A percentile compares a stretch with the other conserved stretches of the same genome.
Conservation (phyloP, 37 sponge, comb jelly and placozoan species). For the Beroe forskalii region DNA sequence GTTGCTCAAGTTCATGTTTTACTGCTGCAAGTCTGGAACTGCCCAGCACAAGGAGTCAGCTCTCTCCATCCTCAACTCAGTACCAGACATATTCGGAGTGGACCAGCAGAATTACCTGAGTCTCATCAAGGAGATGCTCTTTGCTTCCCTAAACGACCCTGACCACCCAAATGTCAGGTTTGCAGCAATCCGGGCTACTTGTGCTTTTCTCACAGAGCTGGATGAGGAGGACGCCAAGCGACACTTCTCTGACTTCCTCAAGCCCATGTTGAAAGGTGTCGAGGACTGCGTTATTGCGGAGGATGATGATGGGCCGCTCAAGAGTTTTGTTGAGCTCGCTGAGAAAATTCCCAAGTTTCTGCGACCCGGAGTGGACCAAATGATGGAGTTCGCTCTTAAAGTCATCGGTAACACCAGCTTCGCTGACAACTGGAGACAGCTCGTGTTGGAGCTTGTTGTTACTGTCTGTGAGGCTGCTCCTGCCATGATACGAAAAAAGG, state of each 20-base stretch:
- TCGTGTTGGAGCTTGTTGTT: conserved; percentile 85
- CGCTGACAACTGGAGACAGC: conserved; percentile 84
- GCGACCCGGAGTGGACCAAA: conserved; percentile 71
- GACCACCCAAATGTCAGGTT: conserved; percentile 68
- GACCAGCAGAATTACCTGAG: conserved; percentile 76
- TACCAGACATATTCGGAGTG: conserved; percentile 89
- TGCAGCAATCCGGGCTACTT: conserved; percentile 78
- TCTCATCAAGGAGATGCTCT: conserved; percentile 81
- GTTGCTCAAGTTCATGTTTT: conserved; percentile 88
- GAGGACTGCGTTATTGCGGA: conserved; percentile 70
- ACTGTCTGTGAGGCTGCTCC: conserved; percentile 90
- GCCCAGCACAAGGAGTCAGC: conserved; percentile 80
- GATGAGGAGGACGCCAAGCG: conserved; percentile 65
- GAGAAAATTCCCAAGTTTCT: conserved; percentile 87
- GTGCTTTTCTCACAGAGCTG: conserved; percentile 73
- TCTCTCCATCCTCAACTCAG: conserved; percentile 83
- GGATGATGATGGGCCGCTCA: conserved; percentile 77
- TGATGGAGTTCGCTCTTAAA: conserved; percentile 81
- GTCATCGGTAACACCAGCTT: conserved; percentile 68
- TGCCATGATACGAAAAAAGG: conserved; percentile 90
- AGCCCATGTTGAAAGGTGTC: conserved; percentile 70
- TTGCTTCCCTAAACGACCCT: conserved; percentile 72
- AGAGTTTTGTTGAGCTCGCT: conserved; percentile 88
- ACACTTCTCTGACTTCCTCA: conserved; percentile 60
- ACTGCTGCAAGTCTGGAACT: conserved; percentile 73